A percentile compares a stretch with the other conserved stretches of the same genome.
These are phyloP conservation scores for Fabriciana adippe DNA, from an alignment of 2,888 invertebrate species.

Conservation along the genomic window DNA sequence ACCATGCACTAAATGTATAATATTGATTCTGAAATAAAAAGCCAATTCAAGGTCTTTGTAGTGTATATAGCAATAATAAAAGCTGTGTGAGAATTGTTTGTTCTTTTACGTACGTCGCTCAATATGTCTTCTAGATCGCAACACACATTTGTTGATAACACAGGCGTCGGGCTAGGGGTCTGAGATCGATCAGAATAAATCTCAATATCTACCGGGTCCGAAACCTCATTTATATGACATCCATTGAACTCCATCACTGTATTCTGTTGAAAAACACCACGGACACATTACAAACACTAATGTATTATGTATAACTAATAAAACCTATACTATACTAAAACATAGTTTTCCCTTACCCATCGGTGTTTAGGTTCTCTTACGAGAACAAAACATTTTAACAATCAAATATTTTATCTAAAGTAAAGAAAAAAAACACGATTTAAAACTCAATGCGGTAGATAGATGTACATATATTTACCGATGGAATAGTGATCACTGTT, in stretches of 20 bases:
- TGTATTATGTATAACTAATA: constrained; percentile 40
- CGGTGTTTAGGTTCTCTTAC: constrained; percentile 74
- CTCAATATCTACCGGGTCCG: constrained; percentile 69
- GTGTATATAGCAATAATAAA: constrained; percentile 6
- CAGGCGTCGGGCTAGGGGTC: constrained; percentile 67
- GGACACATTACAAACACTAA: constrained; percentile 55
- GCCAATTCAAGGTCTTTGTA: constrained; percentile 15
- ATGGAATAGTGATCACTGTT: constrained; percentile 43
- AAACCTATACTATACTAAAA: constrained; percentile 41
- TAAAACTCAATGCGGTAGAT: constrained; percentile 45
- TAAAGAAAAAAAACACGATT: constrained; percentile 39
- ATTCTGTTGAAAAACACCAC: constrained; percentile 68
- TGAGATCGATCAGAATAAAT: constrained; percentile 64
- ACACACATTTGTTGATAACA: constrained; percentile 68
- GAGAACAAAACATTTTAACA: constrained; percentile 75
- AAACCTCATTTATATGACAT: constrained; percentile 69
- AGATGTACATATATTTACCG: constrained; percentile 50
- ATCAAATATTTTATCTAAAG: constrained; percentile 44
- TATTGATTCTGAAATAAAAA: constrained; percentile 15
- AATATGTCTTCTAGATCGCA: constrained; percentile 79
- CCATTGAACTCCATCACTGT: constrained; percentile 80
- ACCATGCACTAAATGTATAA: constrained; percentile 8
- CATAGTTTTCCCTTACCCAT: constrained; percentile 67
- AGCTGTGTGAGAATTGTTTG: constrained; percentile 19
- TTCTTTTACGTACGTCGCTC: constrained; percentile 71